Percentiles rank a stretch among this genome's conserved stretches.
Evolutionary conservation across 2,888 invertebrate genomes (phyloP).

Genomic region (Cantharis nigra): DNA sequence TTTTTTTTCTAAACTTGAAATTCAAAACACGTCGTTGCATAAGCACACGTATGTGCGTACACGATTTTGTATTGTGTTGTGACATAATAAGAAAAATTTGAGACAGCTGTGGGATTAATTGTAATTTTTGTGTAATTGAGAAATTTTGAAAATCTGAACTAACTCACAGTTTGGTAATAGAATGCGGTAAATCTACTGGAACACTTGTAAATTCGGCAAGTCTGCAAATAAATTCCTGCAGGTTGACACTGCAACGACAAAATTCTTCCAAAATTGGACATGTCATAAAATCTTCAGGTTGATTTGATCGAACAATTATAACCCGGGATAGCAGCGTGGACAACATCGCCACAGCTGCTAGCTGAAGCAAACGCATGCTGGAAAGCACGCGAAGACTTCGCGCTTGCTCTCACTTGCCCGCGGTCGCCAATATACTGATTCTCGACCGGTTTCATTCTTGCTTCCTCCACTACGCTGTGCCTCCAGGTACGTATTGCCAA

Average conservation of each 20-base stretch:
- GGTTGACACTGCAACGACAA: slow-evolving; percentile 44
- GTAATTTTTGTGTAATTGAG: neutral
- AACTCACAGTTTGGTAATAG: slow-evolving; percentile 47
- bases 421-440: slow-evolving; percentile 44
- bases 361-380: slow-evolving; percentile 45
- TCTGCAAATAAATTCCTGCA: slow-evolving; percentile 44
- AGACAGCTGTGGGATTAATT: neutral
- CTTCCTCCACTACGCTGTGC: slow-evolving; percentile 34
- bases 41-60: slow-evolving; percentile 9
- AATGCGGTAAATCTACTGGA: slow-evolving; percentile 41
- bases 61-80: neutral
- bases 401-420: slow-evolving; percentile 39
- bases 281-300: slow-evolving; percentile 31
- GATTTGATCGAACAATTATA: slow-evolving; percentile 15
- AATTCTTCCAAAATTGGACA: slow-evolving; percentile 40
- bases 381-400: slow-evolving; percentile 40
- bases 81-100: neutral
- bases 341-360: slow-evolving; percentile 43
- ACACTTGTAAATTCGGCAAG: slow-evolving; percentile 44
- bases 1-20: neutral
- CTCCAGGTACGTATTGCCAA: slow-evolving; percentile 34
- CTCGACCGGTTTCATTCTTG: slow-evolving; percentile 30
- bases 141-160: slow-evolving; percentile 6
- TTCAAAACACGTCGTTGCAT: slow-evolving; percentile 3
- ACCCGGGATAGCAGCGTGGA: slow-evolving; percentile 35